Conservation (phyloP, 2,888 invertebrate species). For the Maniola hyperantus region DNA sequence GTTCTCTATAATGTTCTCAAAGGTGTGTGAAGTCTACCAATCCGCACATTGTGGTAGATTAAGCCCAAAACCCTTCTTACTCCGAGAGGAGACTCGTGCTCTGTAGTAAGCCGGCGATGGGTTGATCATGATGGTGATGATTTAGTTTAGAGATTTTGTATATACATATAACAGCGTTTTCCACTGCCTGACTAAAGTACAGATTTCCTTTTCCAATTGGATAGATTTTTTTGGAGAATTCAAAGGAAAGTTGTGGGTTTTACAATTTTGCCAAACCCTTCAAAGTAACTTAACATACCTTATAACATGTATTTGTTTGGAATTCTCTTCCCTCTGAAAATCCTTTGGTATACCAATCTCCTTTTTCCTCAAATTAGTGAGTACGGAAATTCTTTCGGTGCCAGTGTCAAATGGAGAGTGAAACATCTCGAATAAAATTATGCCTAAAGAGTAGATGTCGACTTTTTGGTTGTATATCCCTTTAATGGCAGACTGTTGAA, state of each 20-base stretch:
- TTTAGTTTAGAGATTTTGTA: too few relatives aligned
- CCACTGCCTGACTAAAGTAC: too few relatives aligned
- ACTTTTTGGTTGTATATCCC: conserved; percentile 94
- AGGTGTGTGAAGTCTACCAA: too few relatives aligned
- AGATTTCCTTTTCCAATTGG: too few relatives aligned
- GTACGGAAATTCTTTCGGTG: conserved; percentile 93
- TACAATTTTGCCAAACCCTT: background rate
- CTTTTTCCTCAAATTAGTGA: conserved; percentile 87
- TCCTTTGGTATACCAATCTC: conserved; percentile 88
- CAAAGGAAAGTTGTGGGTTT: background rate
- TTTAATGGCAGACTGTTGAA: conserved; percentile 86
- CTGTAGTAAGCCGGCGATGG: too few relatives aligned
- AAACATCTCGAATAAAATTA: conserved; percentile 98
- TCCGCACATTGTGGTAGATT: too few relatives aligned
- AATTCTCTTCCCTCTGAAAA: conserved; percentile 82
- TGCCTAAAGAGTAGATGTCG: conserved; percentile 93
- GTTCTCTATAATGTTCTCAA: too few relatives aligned
- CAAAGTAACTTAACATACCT: conserved; percentile 68
- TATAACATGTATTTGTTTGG: conserved; percentile 83
- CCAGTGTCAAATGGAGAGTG: conserved; percentile 91
- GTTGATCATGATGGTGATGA: too few relatives aligned
- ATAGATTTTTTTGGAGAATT: too few relatives aligned
- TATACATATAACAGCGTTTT: too few relatives aligned
- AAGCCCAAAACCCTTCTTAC: too few relatives aligned
- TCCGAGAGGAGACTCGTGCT: too few relatives aligned